A percentile compares a stretch with the other conserved stretches of the same genome.
Evolutionary conservation across 64 coral and sea anemone genomes (phyloP).

Genomic region (Montipora efflorescens): DNA sequence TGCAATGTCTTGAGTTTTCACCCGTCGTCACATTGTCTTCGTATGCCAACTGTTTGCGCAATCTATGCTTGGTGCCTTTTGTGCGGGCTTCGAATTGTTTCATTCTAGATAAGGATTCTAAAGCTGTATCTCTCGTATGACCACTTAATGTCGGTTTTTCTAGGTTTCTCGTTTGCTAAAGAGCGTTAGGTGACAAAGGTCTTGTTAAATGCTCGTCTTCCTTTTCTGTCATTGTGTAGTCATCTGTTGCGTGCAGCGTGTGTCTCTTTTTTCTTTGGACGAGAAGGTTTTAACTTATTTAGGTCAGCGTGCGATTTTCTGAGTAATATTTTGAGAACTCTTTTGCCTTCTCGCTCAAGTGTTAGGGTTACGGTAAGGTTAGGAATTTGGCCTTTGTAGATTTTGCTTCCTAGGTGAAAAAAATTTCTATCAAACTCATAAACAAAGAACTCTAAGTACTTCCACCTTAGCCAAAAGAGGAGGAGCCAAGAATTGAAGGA

Average conservation of each 20-base stretch:
- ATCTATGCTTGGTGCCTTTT: background rate
- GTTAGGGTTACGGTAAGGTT: too few relatives aligned
- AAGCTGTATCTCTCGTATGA: too few relatives aligned
- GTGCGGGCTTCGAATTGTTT: too few relatives aligned
- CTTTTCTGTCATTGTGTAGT: background rate
- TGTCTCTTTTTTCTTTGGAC: too few relatives aligned
- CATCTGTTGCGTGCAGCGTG: background rate
- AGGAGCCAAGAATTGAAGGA: conserved; percentile 7
- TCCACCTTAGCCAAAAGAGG: background rate
- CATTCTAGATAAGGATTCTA: too few relatives aligned
- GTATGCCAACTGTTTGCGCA: too few relatives aligned
- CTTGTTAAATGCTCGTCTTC: background rate
- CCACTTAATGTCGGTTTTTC: too few relatives aligned
- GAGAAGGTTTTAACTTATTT: background rate
- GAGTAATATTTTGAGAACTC: background rate
- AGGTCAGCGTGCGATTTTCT: background rate
- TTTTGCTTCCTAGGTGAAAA: background rate
- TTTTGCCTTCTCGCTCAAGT: background rate
- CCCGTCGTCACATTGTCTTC: too few relatives aligned
- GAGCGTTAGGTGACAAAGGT: background rate
- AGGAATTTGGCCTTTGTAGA: background rate
- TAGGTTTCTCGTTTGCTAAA: background rate
- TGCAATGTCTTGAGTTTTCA: too few relatives aligned
- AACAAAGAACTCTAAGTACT: conserved; percentile 15
- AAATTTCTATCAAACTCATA: too few relatives aligned